Evolutionary conservation across 1,140 invertebrate genomes (phyloP).

Genomic region (Hestina assimilis): DNA sequence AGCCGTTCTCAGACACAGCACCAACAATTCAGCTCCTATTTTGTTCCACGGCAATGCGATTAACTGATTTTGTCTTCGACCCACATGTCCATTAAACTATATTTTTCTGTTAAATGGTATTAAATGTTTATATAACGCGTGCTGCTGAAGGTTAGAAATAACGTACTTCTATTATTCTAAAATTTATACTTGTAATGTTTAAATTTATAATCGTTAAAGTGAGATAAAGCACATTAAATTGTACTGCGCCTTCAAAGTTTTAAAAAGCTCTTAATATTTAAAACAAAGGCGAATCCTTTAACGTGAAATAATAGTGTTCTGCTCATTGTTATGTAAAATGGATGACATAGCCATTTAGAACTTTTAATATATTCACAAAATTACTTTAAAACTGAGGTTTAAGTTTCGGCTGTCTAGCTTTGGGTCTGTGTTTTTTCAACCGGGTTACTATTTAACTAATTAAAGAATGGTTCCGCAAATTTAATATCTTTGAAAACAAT

Average conservation of each 20-base stretch:
- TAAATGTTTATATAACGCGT: too few relatives aligned
- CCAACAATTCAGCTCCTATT: too few relatives aligned
- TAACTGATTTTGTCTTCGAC: too few relatives aligned
- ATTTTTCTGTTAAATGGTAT: too few relatives aligned
- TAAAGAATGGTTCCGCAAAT: not conserved
- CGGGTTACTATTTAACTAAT: not conserved
- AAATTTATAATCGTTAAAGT: not conserved
- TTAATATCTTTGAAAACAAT: too few relatives aligned
- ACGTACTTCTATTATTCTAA: too few relatives aligned
- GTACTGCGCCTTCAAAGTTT: not conserved
- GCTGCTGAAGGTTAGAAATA: too few relatives aligned
- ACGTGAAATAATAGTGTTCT: conserved; percentile 43
- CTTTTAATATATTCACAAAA: conserved; percentile 57
- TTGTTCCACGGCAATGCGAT: too few relatives aligned
- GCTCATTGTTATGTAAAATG: conserved; percentile 55
- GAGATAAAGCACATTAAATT: not conserved
- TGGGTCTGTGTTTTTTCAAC: not conserved
- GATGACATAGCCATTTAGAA: conserved; percentile 46
- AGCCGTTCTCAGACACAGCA: too few relatives aligned
- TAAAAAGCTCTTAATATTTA: conserved; percentile 29
- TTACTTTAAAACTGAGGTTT: conserved; percentile 29
- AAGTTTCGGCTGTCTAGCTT: conserved; percentile 10
- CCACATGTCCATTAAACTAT: too few relatives aligned
- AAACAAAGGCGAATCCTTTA: conserved; percentile 26
- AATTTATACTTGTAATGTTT: too few relatives aligned